phyloP scores from a whole-genome alignment of 2,113 vertebrate genomes.

The Hemibagrus wyckioides region DNA sequence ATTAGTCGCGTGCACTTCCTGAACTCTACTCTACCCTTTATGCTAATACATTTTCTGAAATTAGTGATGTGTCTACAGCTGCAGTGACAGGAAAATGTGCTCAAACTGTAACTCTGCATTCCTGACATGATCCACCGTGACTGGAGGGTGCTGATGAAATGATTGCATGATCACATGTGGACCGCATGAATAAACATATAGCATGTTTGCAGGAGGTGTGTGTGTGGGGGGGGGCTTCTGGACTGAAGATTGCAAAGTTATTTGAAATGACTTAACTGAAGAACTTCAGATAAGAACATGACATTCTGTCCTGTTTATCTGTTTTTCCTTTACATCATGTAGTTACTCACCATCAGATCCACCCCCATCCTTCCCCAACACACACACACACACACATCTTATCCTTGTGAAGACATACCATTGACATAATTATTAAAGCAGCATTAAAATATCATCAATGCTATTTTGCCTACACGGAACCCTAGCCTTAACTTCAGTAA shows the following conservation, averaged over 20 bases:
- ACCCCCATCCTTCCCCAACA: background rate
- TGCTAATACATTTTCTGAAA: background rate
- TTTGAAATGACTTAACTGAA: background rate
- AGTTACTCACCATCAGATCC: background rate
- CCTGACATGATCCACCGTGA: background rate
- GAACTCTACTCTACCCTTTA: background rate
- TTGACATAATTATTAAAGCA: background rate
- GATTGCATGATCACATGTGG: slow-evolving; percentile 18
- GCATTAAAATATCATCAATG: background rate
- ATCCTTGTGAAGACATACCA: background rate
- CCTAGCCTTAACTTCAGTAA: background rate
- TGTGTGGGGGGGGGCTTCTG: accelerated
- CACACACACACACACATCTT: background rate
- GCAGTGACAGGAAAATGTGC: background rate
- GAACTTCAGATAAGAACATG: background rate
- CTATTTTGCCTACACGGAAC: background rate
- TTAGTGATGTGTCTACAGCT: background rate
- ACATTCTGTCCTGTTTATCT: background rate
- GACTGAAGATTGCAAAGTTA: background rate
- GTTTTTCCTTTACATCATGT: background rate
- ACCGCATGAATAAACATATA: background rate
- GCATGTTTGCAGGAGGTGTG: background rate
- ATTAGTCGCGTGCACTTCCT: background rate
- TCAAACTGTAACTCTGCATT: slow-evolving; percentile 18
- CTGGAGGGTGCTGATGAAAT: slow-evolving; percentile 27